Percentiles rank a stretch among this genome's conserved stretches.
These are phyloP conservation scores for Drosophila melanosoma DNA, from an alignment of 2,888 invertebrate species.

Conservation along the genomic window DNA sequence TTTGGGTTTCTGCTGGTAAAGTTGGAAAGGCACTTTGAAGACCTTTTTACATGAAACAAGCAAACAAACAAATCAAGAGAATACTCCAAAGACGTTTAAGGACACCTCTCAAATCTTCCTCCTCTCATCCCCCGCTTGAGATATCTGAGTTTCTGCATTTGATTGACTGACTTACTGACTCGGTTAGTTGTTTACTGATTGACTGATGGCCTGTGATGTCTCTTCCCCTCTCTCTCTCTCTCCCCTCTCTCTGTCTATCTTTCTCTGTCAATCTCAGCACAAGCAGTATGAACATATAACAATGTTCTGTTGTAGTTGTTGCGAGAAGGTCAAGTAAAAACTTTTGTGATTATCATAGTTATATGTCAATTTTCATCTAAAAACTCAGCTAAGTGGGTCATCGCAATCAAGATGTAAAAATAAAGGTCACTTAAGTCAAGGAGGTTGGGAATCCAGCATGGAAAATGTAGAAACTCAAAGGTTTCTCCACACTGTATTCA, in stretches of 20 bases:
- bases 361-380: slow-evolving; percentile 72
- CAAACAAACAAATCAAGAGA: slow-evolving; percentile 38
- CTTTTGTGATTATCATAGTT: slow-evolving; percentile 67
- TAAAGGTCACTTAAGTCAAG: background rate
- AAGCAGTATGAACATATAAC: slow-evolving; percentile 9
- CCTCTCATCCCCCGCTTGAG: slow-evolving; percentile 23
- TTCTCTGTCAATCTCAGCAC: slow-evolving; percentile 20
- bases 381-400: slow-evolving; percentile 24
- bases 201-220: slow-evolving; percentile 52
- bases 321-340: slow-evolving; percentile 49
- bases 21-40: slow-evolving; percentile 45
- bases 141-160: slow-evolving; percentile 48
- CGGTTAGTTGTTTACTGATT: slow-evolving; percentile 47
- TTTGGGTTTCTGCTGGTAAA: slow-evolving; percentile 55
- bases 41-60: slow-evolving; percentile 37
- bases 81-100: slow-evolving; percentile 44
- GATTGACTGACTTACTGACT: slow-evolving; percentile 60
- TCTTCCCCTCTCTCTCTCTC: background rate
- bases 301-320: slow-evolving; percentile 18
- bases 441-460: background rate
- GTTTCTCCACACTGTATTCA: background rate
- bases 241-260: slow-evolving; percentile 19
- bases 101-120: slow-evolving; percentile 20
- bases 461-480: background rate
- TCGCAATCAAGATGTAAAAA: background rate